Percentiles rank a stretch among this genome's conserved stretches.
Evolutionary conservation across 1,140 invertebrate genomes (phyloP).

Genomic region (Lepidurus apus): DNA sequence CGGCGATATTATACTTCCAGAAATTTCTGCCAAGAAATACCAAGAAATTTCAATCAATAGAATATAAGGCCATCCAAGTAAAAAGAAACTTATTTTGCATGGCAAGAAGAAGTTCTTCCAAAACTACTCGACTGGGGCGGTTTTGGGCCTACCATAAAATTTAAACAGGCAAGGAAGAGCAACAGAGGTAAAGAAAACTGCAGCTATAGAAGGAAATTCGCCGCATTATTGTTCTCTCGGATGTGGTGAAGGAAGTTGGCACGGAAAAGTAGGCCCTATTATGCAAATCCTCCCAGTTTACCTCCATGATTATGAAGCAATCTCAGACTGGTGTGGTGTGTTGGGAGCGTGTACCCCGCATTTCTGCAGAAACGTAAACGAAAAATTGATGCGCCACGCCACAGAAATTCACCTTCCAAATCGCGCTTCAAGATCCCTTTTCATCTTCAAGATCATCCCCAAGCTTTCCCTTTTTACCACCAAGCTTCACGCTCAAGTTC

Average conservation of each 20-base stretch:
- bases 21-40: not conserved
- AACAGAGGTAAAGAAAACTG: not conserved
- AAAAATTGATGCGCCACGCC: too few relatives aligned
- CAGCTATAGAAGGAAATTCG: not conserved
- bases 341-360: not conserved
- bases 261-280: slow-evolving; percentile 4
- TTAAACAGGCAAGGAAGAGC: not conserved
- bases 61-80: not conserved
- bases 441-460: too few relatives aligned
- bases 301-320: slow-evolving; percentile 11
- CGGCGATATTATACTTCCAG: too few relatives aligned
- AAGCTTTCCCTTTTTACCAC: too few relatives aligned
- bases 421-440: too few relatives aligned
- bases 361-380: too few relatives aligned
- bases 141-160: not conserved
- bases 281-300: slow-evolving; percentile 9
- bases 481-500: too few relatives aligned
- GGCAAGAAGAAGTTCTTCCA: not conserved
- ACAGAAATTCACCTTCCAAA: too few relatives aligned
- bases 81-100: slow-evolving; percentile 2
- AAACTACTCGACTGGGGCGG: not conserved
- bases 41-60: slow-evolving; percentile 12
- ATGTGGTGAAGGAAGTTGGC: not conserved
- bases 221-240: not conserved
- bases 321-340: not conserved